Base-by-base conservation (phyloP, 2,113 vertebrate species). In the Pachypanchax playfairii region DNA sequence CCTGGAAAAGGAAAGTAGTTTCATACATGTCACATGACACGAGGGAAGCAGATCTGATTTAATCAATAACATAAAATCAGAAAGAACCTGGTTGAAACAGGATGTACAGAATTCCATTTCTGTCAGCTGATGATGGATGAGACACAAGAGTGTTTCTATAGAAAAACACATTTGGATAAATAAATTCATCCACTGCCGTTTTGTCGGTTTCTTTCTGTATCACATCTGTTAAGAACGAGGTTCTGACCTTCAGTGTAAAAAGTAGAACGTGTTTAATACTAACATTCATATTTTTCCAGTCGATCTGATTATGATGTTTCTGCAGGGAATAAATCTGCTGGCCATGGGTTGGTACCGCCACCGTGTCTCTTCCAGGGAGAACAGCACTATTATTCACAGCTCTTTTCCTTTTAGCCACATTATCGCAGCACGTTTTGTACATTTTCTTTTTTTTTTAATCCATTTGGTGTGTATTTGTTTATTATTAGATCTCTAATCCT, bases 341-440 rank as follows among this genome's bases (percentile, higher is more conserved):
- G 10, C 33, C 2, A 12, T 12, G 13, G 33, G 13, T 12, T 21
- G 53, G 33, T n/a, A 47, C 59, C 66, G 63, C 70, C 42, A 42
- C 38, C 24, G 51, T 55, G 75, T 58, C 70, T 74, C 60, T 64
- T 26, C 39, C 44, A 33, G 24, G n/a, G 56, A 82, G 69, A 83
- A 82, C 65, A 51, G 70, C 15, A 2, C 73, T 35, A 74, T 84
- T 80, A 78, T 80, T 63, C 69, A 44, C 57, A 80, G 58, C 60
- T 38, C 56, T 21, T 15, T 41, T 25, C 58, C 69, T 75, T 73
- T 76, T 26, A 84, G 22, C 66, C 65, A 82, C 75, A 33, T 70
- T 78, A 53, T 43, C 46, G 18, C 3, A 3, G 59, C 60, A 67
- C 52, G 62, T 71, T 66, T 59, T 53, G 9, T 65, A 53, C 74